Percentiles rank a stretch among this genome's conserved stretches.
Conservation (phyloP, 1,140 invertebrate genomes). For the Whitmania pigra region DNA sequence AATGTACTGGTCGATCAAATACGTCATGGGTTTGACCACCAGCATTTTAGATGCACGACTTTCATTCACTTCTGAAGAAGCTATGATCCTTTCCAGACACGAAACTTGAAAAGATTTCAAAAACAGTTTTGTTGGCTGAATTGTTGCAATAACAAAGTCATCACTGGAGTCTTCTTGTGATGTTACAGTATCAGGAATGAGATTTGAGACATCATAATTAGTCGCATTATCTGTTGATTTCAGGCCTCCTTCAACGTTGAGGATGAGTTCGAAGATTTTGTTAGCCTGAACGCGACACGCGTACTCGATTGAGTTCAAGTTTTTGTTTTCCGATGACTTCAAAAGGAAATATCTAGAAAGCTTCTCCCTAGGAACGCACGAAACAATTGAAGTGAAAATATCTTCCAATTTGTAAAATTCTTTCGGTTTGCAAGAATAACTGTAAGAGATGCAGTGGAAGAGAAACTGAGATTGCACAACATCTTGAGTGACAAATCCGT, state of each 20-base stretch:
- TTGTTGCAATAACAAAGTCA: neutral
- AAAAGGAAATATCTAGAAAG: neutral
- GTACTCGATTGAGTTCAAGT: conserved; percentile 9
- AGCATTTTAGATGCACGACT: neutral
- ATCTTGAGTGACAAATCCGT: neutral
- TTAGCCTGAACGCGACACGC: neutral
- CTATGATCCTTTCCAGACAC: conserved; percentile 2
- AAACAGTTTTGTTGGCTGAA: neutral
- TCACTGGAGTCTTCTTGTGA: no score
- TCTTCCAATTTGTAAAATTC: neutral
- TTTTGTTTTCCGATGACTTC: neutral
- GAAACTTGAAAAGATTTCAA: neutral
- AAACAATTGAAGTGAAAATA: neutral
- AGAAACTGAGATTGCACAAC: neutral
- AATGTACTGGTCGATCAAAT: neutral
- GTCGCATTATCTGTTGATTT: neutral
- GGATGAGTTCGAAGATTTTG: conserved; percentile 5
- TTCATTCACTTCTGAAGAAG: neutral
- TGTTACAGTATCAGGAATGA: conserved; percentile 1
- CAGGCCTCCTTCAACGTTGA: neutral
- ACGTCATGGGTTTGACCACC: neutral
- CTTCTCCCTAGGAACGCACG: neutral
- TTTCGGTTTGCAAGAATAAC: neutral
- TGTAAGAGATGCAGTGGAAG: neutral
- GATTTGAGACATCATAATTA: conserved; percentile 2